phyloP scores from a whole-genome alignment of 2,888 invertebrate genomes.

The Anthoptus insignis region DNA sequence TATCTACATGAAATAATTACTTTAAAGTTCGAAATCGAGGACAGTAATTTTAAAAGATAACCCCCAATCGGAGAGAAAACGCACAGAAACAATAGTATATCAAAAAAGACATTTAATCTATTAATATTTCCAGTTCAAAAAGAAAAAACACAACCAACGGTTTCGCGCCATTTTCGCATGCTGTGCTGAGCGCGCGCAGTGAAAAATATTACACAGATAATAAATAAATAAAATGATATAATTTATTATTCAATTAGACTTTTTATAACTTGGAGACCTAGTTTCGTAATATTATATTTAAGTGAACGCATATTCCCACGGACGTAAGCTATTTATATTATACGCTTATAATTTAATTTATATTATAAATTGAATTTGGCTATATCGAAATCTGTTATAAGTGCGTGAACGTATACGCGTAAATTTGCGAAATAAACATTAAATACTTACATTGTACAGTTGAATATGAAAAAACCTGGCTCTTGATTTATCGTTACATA shows the following conservation, averaged over 20 bases:
- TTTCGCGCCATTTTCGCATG: conserved; percentile 1
- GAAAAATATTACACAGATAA: background rate
- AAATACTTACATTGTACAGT: background rate
- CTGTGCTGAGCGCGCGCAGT: background rate
- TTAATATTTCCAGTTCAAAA: conserved; percentile 3
- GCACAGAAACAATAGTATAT: too few relatives aligned
- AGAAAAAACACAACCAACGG: too few relatives aligned
- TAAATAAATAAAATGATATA: conserved; percentile 31
- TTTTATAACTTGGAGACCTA: background rate
- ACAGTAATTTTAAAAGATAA: too few relatives aligned
- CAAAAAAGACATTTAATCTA: too few relatives aligned
- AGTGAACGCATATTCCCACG: conserved; percentile 5
- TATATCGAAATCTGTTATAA: background rate
- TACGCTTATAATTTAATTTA: background rate
- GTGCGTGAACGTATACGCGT: background rate
- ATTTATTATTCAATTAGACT: conserved; percentile 33
- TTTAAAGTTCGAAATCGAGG: too few relatives aligned
- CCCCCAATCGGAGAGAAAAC: too few relatives aligned
- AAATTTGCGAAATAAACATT: background rate
- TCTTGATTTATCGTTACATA: too few relatives aligned
- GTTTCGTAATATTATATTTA: conserved; percentile 5
- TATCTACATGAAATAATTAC: too few relatives aligned
- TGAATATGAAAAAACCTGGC: too few relatives aligned
- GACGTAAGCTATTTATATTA: background rate
- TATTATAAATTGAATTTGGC: background rate